A percentile compares a stretch with the other conserved stretches of the same genome.
phyloP scores from a whole-genome alignment of 2,888 invertebrate genomes.

The Achlya flavicornis region DNA sequence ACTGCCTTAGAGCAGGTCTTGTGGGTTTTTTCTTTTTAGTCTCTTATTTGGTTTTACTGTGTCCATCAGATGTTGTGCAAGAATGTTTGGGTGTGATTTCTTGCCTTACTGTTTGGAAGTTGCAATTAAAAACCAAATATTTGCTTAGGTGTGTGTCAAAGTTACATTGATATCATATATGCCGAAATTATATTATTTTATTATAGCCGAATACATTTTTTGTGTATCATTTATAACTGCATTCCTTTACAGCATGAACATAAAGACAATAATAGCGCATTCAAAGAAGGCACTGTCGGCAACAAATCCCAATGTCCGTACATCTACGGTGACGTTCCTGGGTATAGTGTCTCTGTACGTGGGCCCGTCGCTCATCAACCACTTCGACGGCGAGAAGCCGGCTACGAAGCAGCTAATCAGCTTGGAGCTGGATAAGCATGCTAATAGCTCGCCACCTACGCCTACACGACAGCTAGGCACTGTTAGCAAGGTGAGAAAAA shows the following conservation, averaged over 20 bases:
- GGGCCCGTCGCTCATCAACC: slow-evolving; percentile 88
- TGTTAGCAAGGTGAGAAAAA: slow-evolving; percentile 67
- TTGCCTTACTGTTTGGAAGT: too few species aligned
- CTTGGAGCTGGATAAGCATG: slow-evolving; percentile 92
- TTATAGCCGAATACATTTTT: too few species aligned
- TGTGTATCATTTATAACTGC: not conserved
- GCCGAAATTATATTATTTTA: too few species aligned
- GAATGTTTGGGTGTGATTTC: too few species aligned
- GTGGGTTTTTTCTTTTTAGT: too few species aligned
- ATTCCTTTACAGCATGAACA: slow-evolving; percentile 82
- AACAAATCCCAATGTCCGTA: slow-evolving; percentile 93
- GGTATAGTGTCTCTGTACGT: slow-evolving; percentile 92
- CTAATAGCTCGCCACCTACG: slow-evolving; percentile 89
- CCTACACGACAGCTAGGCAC: slow-evolving; percentile 86
- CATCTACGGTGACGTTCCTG: slow-evolving; percentile 88
- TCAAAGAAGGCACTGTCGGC: slow-evolving; percentile 93
- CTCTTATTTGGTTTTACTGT: too few species aligned
- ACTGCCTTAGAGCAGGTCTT: too few species aligned
- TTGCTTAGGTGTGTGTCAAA: too few species aligned
- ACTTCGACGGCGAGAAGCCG: slow-evolving; percentile 94
- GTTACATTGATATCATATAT: too few species aligned
- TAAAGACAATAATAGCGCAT: slow-evolving; percentile 89
- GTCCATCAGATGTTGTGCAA: too few species aligned
- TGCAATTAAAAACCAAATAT: too few species aligned
- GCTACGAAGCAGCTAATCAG: slow-evolving; percentile 93